Percentiles rank a stretch among this genome's conserved stretches.
Conservation (phyloP, 2,888 invertebrate genomes). For the Caenorhabditis sp. region DNA sequence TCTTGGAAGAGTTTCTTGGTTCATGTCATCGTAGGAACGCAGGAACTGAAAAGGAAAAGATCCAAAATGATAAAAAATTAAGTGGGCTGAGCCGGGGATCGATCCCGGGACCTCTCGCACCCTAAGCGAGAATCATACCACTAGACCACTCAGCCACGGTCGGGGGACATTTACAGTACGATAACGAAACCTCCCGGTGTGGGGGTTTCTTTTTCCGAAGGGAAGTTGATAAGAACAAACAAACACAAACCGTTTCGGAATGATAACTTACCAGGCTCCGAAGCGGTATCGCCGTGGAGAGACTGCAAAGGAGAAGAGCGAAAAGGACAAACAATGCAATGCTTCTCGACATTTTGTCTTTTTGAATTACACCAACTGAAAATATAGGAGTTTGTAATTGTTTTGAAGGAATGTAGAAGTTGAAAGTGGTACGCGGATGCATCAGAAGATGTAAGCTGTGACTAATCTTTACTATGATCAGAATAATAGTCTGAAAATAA, state of each 20-base stretch:
- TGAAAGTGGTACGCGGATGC: neutral
- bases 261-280: conserved; percentile 53
- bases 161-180: neutral
- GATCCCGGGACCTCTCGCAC: conserved; percentile 84
- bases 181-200: conserved; percentile 3
- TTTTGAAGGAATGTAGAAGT: neutral
- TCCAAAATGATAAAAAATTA: conserved; percentile 17
- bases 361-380: neutral
- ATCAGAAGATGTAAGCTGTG: no score
- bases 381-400: neutral
- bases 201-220: neutral
- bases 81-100: conserved; percentile 80
- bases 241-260: neutral
- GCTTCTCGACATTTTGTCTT: conserved; percentile 42
- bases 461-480: no score
- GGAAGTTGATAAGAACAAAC: neutral
- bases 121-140: conserved; percentile 84
- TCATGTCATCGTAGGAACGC: conserved; percentile 61
- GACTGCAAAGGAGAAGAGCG: conserved; percentile 35
- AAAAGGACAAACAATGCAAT: conserved; percentile 34
- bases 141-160: conserved; percentile 82
- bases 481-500: no score
- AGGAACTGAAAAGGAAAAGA: conserved; percentile 43
- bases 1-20: conserved; percentile 46
- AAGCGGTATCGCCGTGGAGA: conserved; percentile 44